phyloP scores from a whole-genome alignment of 2,888 invertebrate species.

The Phytoseiulus persimilis region DNA sequence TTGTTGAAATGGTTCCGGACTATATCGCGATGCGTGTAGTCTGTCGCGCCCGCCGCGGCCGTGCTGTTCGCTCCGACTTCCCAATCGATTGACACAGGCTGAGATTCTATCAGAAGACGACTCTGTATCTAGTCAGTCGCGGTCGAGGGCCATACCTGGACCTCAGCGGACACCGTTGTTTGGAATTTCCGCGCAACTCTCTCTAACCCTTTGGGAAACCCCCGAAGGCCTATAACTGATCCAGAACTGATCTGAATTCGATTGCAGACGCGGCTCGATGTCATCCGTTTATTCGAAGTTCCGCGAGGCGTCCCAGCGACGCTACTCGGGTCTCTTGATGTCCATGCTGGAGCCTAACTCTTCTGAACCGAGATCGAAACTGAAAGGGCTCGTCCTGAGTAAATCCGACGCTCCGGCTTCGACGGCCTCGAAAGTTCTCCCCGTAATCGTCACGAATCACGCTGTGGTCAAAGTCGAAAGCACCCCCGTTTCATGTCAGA shows the following conservation, averaged over 20 bases:
- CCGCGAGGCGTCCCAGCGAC: slow-evolving; percentile 21
- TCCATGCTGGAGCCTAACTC: slow-evolving; percentile 26
- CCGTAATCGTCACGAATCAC: slow-evolving; percentile 22
- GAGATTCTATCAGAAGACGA: too few relatives aligned
- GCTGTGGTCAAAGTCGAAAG: slow-evolving; percentile 25
- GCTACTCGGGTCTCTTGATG: slow-evolving; percentile 35
- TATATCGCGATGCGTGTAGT: too few relatives aligned
- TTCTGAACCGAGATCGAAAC: slow-evolving; percentile 20
- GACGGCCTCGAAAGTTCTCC: slow-evolving; percentile 8
- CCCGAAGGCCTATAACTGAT: too few relatives aligned
- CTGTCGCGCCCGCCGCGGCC: too few relatives aligned
- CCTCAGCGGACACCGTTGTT: too few relatives aligned
- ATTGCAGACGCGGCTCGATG: slow-evolving; percentile 20
- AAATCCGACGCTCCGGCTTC: slow-evolving; percentile 21
- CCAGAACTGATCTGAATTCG: neutral
- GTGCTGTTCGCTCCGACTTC: too few relatives aligned
- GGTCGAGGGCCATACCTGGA: too few relatives aligned
- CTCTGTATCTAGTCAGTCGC: too few relatives aligned
- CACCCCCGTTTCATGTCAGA: neutral
- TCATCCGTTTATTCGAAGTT: slow-evolving; percentile 27
- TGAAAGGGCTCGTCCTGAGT: slow-evolving; percentile 20
- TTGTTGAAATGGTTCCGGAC: too few relatives aligned
- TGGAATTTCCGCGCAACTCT: neutral
- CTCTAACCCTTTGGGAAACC: neutral
- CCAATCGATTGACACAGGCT: too few relatives aligned